Evolutionary conservation across 2,113 vertebrate species (phyloP).

Genomic region (Cryptomyrus ogoouensis): DNA sequence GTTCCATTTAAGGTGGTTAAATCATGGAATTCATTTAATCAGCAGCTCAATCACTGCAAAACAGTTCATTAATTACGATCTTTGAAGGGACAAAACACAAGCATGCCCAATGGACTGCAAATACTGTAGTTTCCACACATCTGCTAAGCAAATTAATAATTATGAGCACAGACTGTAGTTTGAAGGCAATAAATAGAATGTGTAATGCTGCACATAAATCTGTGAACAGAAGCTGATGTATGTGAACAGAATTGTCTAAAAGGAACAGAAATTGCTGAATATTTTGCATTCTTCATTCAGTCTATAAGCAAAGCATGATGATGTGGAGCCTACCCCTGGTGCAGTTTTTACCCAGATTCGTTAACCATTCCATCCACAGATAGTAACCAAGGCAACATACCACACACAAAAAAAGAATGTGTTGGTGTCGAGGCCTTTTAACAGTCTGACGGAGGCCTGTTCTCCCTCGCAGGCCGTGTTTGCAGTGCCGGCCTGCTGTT

Average conservation of each 20-base stretch:
- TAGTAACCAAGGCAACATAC: slow-evolving; percentile 5
- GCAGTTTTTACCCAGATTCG: neutral
- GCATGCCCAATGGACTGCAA: neutral
- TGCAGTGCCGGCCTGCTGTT: neutral
- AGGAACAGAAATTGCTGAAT: neutral
- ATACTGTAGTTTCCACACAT: neutral
- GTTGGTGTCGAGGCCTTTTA: neutral
- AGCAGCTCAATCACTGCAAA: neutral
- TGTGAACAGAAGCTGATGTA: neutral
- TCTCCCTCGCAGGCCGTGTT: neutral
- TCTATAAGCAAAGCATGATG: neutral
- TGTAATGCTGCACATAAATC: neutral
- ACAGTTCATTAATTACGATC: neutral
- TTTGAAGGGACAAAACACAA: neutral
- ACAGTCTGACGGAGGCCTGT: neutral
- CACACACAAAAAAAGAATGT: neutral
- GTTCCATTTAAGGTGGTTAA: neutral
- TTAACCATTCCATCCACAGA: slow-evolving; percentile 2
- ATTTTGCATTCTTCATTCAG: neutral
- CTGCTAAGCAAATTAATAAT: neutral
- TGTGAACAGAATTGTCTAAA: neutral
- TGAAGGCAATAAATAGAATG: neutral
- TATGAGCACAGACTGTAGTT: neutral
- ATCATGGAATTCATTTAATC: neutral
- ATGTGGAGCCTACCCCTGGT: neutral